These are phyloP conservation scores for Rachycentron canadum DNA, from an alignment of 2,797 vertebrate genomes.

Conservation along the genomic window DNA sequence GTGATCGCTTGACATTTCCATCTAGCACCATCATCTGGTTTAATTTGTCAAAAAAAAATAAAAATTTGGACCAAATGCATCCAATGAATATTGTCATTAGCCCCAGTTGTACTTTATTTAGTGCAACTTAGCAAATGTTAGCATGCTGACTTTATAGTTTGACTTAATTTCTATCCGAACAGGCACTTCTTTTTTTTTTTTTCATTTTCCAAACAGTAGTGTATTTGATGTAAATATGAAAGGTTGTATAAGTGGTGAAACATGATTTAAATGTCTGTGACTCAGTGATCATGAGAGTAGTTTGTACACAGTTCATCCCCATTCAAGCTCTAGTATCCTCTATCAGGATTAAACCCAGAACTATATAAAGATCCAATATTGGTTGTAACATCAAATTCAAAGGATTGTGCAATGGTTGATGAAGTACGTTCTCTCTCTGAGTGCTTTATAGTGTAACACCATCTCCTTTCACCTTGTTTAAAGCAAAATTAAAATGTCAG, in stretches of 20 bases:
- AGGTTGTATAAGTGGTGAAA: background rate
- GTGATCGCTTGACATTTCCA: no score
- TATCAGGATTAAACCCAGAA: background rate
- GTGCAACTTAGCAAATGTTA: background rate
- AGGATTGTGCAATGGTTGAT: background rate
- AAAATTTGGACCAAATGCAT: no score
- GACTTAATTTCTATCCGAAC: background rate
- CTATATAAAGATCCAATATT: conserved; percentile 14
- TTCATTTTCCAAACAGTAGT: background rate
- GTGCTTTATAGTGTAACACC: conserved; percentile 28
- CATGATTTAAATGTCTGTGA: background rate
- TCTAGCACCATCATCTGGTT: background rate
- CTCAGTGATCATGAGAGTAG: background rate
- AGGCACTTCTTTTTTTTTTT: background rate
- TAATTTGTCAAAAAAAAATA: background rate
- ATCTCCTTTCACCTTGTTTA: conserved; percentile 47
- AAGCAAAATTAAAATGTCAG: conserved; percentile 61
- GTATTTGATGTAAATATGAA: background rate
- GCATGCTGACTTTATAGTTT: background rate
- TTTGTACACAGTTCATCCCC: background rate
- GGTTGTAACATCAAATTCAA: conserved; percentile 11
- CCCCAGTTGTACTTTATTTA: background rate
- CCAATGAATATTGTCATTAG: background rate
- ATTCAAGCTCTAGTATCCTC: background rate
- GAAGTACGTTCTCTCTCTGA: conserved; percentile 11